Evolutionary conservation across 2,797 vertebrate genomes (phyloP).

Genomic region (Pterois miles): DNA sequence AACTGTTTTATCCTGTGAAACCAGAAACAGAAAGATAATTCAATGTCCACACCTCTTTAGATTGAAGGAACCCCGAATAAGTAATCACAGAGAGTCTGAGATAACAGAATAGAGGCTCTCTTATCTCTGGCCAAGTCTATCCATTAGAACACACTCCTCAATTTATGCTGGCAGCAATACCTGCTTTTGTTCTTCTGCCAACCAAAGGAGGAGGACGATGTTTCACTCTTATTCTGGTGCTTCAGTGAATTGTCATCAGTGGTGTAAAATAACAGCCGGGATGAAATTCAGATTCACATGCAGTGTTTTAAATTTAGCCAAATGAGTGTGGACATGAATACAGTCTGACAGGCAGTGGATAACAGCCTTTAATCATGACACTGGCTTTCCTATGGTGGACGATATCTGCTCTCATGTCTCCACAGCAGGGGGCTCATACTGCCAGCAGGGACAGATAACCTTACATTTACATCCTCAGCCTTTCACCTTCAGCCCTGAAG

Average conservation of each 20-base stretch:
- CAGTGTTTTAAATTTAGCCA: neutral
- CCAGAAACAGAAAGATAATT: neutral
- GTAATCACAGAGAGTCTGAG: neutral
- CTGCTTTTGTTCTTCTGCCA: neutral
- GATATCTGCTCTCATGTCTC: neutral
- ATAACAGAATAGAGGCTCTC: neutral
- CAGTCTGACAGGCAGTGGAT: neutral
- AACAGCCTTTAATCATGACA: neutral
- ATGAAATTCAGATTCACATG: neutral
- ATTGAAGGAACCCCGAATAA: neutral
- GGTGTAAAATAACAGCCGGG: neutral
- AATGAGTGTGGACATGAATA: neutral
- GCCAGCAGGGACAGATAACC: neutral
- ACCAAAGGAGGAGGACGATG: neutral
- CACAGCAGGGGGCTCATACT: neutral
- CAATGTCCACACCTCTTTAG: neutral
- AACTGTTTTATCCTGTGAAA: neutral
- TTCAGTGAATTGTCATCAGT: neutral
- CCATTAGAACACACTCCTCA: neutral
- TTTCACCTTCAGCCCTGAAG: neutral
- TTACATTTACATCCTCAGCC: neutral
- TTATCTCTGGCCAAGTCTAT: slow-evolving; percentile 2
- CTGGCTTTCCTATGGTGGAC: neutral
- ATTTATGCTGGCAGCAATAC: neutral
- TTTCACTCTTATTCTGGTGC: neutral